A percentile compares a stretch with the other conserved stretches of the same genome.
These are phyloP conservation scores for Clamator glandarius DNA, from an alignment of 2,797 vertebrate genomes.

Conservation along the genomic window DNA sequence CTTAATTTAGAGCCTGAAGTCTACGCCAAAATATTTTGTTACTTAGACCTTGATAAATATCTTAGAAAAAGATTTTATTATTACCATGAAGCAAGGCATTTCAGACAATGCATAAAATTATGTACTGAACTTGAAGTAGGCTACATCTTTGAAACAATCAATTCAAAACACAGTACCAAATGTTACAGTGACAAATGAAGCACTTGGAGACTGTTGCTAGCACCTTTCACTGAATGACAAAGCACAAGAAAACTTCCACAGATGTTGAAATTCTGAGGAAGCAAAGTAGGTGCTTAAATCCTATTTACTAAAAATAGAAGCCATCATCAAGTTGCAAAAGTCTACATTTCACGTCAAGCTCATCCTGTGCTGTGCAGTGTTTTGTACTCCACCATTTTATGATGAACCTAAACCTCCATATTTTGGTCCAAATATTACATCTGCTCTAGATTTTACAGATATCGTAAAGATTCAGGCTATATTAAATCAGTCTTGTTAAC, in stretches of 20 bases:
- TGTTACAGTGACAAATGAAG: slow-evolving; percentile 49
- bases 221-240: slow-evolving; percentile 14
- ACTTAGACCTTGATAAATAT: neutral
- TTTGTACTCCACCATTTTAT: neutral
- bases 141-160: slow-evolving; percentile 30
- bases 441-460: neutral
- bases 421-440: neutral
- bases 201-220: neutral
- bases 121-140: neutral
- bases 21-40: neutral
- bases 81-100: neutral
- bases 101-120: slow-evolving; percentile 6
- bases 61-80: neutral
- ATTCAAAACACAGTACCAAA: slow-evolving; percentile 9
- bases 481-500: neutral
- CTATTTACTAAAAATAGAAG: slow-evolving; percentile 49
- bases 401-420: neutral
- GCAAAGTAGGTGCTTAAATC: slow-evolving; percentile 42
- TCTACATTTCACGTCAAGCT: slow-evolving; percentile 3
- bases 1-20: neutral
- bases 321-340: slow-evolving; percentile 17
- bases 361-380: neutral
- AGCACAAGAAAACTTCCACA: slow-evolving; percentile 20
- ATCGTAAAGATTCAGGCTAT: neutral
- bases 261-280: slow-evolving; percentile 54